Evolutionary conservation across 2,888 invertebrate species (phyloP).

Genomic region (Cinara cedri): DNA sequence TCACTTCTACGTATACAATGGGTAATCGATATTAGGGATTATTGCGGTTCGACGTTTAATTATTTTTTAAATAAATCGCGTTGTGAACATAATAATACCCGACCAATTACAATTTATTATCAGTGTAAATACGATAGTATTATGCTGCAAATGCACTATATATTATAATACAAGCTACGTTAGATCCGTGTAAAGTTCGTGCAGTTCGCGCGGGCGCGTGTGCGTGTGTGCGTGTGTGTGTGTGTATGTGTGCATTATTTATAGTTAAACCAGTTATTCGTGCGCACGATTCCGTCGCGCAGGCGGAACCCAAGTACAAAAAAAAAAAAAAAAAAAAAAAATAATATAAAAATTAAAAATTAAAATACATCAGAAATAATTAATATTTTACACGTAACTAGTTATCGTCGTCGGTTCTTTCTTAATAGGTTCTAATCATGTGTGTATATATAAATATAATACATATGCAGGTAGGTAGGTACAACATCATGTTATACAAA

Average conservation of each 20-base stretch:
- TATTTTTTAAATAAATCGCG: no score
- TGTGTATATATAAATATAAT: background rate
- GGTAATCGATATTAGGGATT: no score
- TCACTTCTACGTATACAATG: no score
- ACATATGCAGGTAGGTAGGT: background rate
- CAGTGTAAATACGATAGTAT: no score
- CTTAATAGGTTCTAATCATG: conserved; percentile 35
- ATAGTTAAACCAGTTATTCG: conserved; percentile 4
- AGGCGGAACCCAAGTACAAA: background rate
- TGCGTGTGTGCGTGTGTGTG: no score
- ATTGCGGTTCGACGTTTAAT: no score
- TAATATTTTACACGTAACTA: conserved; percentile 37
- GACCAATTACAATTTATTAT: no score
- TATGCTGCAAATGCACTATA: no score
- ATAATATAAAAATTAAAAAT: background rate
- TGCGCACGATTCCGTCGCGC: background rate
- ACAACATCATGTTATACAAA: no score
- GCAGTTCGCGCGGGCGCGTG: background rate
- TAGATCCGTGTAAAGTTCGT: background rate
- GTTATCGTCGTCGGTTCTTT: conserved; percentile 11
- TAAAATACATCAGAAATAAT: conserved; percentile 25
- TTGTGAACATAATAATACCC: no score
- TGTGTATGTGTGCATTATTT: background rate
- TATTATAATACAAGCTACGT: no score
- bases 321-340: background rate